phyloP scores from a whole-genome alignment of 1,140 invertebrate genomes.

The Philaenus spumarius region DNA sequence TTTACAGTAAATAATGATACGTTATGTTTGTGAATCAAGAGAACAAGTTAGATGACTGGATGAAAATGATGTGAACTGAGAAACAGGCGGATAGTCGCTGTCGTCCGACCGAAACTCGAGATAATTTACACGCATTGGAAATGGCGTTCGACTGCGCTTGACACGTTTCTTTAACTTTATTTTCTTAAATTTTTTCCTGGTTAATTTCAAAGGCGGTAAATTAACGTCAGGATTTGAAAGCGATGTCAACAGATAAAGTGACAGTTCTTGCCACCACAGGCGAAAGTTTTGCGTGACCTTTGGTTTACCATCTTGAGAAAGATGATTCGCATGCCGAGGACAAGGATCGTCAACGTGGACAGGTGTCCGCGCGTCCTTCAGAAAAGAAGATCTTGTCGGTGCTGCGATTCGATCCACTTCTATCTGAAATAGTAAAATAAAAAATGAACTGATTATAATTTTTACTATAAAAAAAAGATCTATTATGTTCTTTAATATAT shows the following conservation, averaged over 20 bases:
- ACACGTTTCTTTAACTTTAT: neutral
- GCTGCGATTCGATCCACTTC: conserved; percentile 43
- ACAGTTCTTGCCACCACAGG: conserved; percentile 6
- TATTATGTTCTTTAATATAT: too few relatives aligned
- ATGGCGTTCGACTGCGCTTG: neutral
- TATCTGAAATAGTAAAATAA: conserved; percentile 28
- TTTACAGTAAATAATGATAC: too few relatives aligned
- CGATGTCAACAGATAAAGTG: neutral
- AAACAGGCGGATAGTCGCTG: neutral
- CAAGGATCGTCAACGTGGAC: conserved; percentile 24
- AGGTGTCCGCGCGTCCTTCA: conserved; percentile 21
- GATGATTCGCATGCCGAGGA: conserved; percentile 32
- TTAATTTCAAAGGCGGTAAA: neutral
- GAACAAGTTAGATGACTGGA: neutral
- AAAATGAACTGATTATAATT: neutral
- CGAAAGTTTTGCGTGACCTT: neutral
- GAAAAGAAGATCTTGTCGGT: conserved; percentile 44
- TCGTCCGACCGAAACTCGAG: conserved; percentile 9
- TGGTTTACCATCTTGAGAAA: conserved; percentile 13
- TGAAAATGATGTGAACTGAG: neutral
- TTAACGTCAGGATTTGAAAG: neutral
- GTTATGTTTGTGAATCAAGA: neutral
- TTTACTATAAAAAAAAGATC: too few relatives aligned
- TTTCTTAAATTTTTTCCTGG: neutral
- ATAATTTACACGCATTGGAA: conserved; percentile 6